A percentile compares a stretch with the other conserved stretches of the same genome.
phyloP scores from a whole-genome alignment of 1,140 invertebrate genomes.

The Nylanderia fulva region DNA sequence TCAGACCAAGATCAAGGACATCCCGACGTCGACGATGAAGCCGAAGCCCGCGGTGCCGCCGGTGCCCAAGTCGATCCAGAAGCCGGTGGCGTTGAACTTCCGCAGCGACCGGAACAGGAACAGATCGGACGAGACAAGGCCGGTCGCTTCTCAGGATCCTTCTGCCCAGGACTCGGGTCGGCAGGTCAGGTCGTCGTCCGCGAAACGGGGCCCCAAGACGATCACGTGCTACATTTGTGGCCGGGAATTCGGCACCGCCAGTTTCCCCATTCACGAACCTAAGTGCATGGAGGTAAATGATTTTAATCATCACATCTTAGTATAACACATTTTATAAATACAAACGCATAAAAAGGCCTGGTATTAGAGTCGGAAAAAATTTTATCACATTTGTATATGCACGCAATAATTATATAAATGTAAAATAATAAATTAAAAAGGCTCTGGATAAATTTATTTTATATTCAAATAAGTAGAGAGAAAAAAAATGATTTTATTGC shows the following conservation, averaged over 20 bases:
- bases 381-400: too few relatives aligned
- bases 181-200: slow-evolving; percentile 45
- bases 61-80: slow-evolving; percentile 84
- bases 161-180: neutral
- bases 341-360: too few relatives aligned
- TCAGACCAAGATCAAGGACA: slow-evolving; percentile 65
- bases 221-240: slow-evolving; percentile 92
- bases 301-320: neutral
- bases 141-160: slow-evolving; percentile 16
- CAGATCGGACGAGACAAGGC: slow-evolving; percentile 60
- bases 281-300: slow-evolving; percentile 91
- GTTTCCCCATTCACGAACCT: slow-evolving; percentile 92
- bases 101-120: slow-evolving; percentile 80
- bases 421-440: too few relatives aligned
- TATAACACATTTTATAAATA: too few relatives aligned
- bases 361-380: too few relatives aligned
- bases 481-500: too few relatives aligned
- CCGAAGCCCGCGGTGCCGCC: slow-evolving; percentile 34
- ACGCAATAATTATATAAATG: too few relatives aligned
- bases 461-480: too few relatives aligned
- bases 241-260: slow-evolving; percentile 92
- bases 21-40: slow-evolving; percentile 37
- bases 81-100: slow-evolving; percentile 86
- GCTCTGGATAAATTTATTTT: too few relatives aligned
- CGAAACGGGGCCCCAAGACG: slow-evolving; percentile 82